Percentiles rank a stretch among this genome's conserved stretches.
Evolutionary conservation across 1,140 invertebrate genomes (phyloP).

Genomic region (Sitobion miscanthi): DNA sequence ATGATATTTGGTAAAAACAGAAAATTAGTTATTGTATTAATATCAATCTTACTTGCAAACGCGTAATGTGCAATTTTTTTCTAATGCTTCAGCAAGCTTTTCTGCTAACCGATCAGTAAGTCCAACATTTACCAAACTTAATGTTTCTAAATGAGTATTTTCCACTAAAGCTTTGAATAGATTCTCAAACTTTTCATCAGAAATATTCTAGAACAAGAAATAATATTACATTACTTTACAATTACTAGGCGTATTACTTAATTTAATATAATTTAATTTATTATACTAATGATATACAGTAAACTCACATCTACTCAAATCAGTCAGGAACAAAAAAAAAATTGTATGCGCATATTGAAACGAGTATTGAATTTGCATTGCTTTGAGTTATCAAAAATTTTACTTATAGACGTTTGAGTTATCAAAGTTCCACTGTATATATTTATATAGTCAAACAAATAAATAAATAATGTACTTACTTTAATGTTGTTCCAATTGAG

Average conservation of each 20-base stretch:
- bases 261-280: not conserved
- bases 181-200: constrained; percentile 91
- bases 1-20: not conserved
- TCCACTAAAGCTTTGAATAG: constrained; percentile 86
- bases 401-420: too few species aligned
- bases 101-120: constrained; percentile 87
- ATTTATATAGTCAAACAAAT: not conserved
- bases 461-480: constrained; percentile 65
- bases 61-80: constrained; percentile 84
- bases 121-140: constrained; percentile 92
- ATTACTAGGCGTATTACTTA: not conserved
- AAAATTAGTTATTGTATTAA: not conserved
- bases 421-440: too few species aligned
- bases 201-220: constrained; percentile 81
- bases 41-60: constrained; percentile 76
- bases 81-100: constrained; percentile 82
- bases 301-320: too few species aligned
- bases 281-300: not conserved
- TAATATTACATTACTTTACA: not conserved
- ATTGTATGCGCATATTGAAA: too few species aligned
- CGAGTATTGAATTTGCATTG: too few species aligned
- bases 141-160: constrained; percentile 89
- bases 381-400: too few species aligned
- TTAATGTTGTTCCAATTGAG: constrained; percentile 98
- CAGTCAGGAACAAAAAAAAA: too few species aligned